Conservation (phyloP, 2,113 vertebrate genomes). For the Brienomyrus longianalis region DNA sequence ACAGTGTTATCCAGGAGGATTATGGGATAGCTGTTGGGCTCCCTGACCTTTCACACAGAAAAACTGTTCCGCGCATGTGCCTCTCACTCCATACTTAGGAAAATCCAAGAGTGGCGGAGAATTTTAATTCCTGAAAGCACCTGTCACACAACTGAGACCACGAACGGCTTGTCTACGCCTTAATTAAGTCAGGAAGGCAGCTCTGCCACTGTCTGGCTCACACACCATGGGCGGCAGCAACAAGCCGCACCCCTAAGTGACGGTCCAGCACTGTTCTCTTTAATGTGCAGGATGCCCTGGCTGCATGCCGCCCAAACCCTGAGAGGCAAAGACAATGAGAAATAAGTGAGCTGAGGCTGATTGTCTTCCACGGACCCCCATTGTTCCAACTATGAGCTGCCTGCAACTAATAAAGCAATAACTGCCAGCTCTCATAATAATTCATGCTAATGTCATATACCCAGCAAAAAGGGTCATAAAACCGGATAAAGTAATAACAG, state of each 20-base stretch:
- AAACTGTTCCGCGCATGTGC: background rate
- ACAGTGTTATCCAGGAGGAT: background rate
- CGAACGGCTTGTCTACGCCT: background rate
- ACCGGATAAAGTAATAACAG: background rate
- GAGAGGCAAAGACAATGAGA: background rate
- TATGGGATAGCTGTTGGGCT: background rate
- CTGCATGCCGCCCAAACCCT: background rate
- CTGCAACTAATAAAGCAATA: background rate
- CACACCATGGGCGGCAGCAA: background rate
- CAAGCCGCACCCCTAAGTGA: background rate
- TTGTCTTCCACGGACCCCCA: background rate
- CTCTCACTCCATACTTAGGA: background rate
- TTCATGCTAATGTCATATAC: background rate
- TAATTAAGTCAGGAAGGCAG: slow-evolving; percentile 16
- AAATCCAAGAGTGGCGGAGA: background rate
- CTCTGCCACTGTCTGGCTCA: background rate
- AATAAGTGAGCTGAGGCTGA: background rate
- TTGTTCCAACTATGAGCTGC: background rate
- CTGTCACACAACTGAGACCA: slow-evolving; percentile 3
- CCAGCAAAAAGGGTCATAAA: background rate
- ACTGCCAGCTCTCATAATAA: background rate
- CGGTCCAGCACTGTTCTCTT: background rate
- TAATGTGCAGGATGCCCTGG: background rate
- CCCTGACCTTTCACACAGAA: background rate
- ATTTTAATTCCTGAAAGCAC: background rate